Base-by-base conservation (phyloP, 1,140 invertebrate species). In the Sycophaga agraensis region DNA sequence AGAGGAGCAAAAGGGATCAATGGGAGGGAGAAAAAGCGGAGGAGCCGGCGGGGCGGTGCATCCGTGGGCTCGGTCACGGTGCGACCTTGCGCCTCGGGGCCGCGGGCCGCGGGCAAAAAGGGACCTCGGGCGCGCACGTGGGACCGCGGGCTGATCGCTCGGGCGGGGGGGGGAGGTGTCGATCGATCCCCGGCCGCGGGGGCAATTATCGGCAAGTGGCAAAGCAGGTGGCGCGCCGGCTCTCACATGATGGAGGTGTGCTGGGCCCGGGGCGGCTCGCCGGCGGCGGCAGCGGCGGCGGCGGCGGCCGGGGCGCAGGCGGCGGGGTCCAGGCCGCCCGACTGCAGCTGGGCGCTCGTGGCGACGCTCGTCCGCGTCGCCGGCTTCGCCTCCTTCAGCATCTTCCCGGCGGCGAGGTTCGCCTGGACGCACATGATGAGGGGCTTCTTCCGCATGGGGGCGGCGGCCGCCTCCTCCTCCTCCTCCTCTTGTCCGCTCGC, bases 241-340 rank as follows among this genome's bases (percentile, higher is more conserved):
- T 31, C 28, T 79, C 78, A 81, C 79, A 80, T 78, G 76, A 80
- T 79, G 64, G 79, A 80, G 62, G 78, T 80, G 70, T 79, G 78
- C 48, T 73, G 75, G 9, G 76, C 74, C 45, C 73, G 75, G 50
- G 42, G 53, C 60, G 57, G 66, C 67, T 69, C 66, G 66, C 63
- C 70, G 58, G 46, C 56, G 53, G 59, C 65, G 54, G 22, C 45
- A 28, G 68, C 68, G 28, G 3, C 9, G 48, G 16, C 24, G 22
- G 22, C n/a, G 19, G 7, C 16, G n/a, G 17, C 17, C 28, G n/a
- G n/a, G n/a, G n/a, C n/a, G n/a, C n/a, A n/a, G 17, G 17, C 17
- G 28, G 16, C 14, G 42, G 8, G 19, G 21, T 45, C 19, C 9
- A 12, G 7, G 43, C 43, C 22, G 43, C 14, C 14, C 28, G 14